A percentile compares a stretch with the other conserved stretches of the same genome.
Evolutionary conservation across 1,140 invertebrate species (phyloP).

Genomic region (Rhopalosiphum maidis): DNA sequence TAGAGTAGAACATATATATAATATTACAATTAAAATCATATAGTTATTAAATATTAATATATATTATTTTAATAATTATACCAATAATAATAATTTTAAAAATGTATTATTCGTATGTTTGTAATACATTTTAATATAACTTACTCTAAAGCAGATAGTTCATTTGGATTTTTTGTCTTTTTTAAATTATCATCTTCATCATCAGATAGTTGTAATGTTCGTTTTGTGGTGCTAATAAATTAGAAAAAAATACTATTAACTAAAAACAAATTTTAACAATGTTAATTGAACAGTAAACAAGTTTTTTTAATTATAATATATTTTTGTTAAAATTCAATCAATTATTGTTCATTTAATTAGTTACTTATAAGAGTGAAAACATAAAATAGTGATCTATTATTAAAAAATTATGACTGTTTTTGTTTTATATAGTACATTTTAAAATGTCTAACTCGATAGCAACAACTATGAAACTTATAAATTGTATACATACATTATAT

Average conservation of each 20-base stretch:
- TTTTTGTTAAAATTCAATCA: background rate
- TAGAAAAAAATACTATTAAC: background rate
- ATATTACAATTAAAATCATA: background rate
- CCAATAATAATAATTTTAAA: background rate
- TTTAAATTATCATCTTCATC: constrained; percentile 48
- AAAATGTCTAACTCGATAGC: too few relatives aligned
- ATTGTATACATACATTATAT: too few relatives aligned
- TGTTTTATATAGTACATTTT: too few relatives aligned
- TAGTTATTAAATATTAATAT: background rate
- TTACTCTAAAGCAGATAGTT: constrained; percentile 29
- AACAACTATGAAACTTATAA: too few relatives aligned
- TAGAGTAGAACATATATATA: background rate
- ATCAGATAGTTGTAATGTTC: constrained; percentile 37
- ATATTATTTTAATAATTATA: background rate
- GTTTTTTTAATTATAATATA: background rate
- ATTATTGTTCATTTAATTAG: background rate
- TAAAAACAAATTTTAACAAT: background rate
- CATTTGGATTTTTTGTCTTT: constrained; percentile 30
- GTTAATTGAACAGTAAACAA: background rate
- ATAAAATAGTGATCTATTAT: background rate
- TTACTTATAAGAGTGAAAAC: background rate
- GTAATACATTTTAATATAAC: background rate
- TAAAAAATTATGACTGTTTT: too few relatives aligned
- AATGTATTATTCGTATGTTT: background rate
- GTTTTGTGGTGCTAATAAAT: background rate